Conservation (phyloP, 2,888 invertebrate species). For the Crepidodera aurea region DNA sequence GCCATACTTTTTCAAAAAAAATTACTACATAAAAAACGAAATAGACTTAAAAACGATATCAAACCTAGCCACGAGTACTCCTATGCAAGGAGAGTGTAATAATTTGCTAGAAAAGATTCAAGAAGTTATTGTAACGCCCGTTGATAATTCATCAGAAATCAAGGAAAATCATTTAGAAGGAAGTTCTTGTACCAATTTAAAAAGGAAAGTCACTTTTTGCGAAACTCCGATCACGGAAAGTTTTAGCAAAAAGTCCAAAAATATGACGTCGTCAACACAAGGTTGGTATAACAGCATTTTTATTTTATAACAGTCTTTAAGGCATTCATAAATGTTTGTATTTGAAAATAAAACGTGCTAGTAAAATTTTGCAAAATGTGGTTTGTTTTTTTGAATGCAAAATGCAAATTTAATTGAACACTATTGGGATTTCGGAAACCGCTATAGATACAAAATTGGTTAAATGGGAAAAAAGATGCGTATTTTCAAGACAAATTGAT, state of each 20-base stretch:
- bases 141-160: conserved; percentile 38
- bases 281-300: neutral
- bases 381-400: too few species aligned
- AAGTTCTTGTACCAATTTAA: conserved; percentile 24
- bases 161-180: conserved; percentile 34
- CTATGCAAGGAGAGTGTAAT: conserved; percentile 45
- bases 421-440: too few species aligned
- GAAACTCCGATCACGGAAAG: conserved; percentile 44
- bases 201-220: conserved; percentile 54
- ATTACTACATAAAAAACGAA: neutral
- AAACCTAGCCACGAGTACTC: conserved; percentile 51
- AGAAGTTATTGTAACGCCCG: conserved; percentile 46
- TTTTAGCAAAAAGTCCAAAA: conserved; percentile 25
- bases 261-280: conserved; percentile 5
- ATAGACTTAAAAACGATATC: conserved; percentile 20
- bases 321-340: too few species aligned
- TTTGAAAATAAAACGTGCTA: too few species aligned
- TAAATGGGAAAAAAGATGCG: too few species aligned
- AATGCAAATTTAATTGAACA: too few species aligned
- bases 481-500: too few species aligned
- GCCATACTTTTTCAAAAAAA: conserved; percentile 1
- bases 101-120: conserved; percentile 42
- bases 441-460: too few species aligned
- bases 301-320: too few species aligned
- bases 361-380: too few species aligned